Conservation (phyloP, 2,113 vertebrate genomes). For the Deroptyus accipitrinus region DNA sequence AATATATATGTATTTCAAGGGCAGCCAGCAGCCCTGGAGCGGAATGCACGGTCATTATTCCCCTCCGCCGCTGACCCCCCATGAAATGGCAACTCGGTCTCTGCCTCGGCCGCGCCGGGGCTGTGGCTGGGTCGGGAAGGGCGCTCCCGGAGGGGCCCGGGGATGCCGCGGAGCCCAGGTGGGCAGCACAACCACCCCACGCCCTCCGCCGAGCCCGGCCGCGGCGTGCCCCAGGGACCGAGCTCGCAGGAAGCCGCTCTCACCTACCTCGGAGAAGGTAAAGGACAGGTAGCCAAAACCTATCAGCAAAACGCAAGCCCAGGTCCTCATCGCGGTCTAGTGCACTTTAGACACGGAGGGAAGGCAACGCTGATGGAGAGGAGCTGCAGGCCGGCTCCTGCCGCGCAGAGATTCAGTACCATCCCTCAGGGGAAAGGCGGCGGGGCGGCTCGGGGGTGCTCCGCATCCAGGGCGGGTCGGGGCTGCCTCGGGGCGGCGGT, state of each 20-base stretch:
- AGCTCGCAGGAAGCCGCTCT: background rate
- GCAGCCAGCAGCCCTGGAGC: background rate
- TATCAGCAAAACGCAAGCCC: slow-evolving; percentile 85
- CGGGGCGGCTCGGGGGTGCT: slow-evolving; percentile 64
- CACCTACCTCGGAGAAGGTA: slow-evolving; percentile 87
- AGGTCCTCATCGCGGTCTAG: slow-evolving; percentile 92
- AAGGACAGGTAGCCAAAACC: slow-evolving; percentile 89
- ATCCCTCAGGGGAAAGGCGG: slow-evolving; percentile 86
- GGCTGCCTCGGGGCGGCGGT: slow-evolving; percentile 52
- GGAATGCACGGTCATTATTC: slow-evolving; percentile 14
- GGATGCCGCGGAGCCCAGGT: slow-evolving; percentile 3
- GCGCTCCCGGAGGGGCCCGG: background rate
- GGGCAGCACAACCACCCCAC: background rate
- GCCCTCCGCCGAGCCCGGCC: background rate
- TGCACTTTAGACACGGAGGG: slow-evolving; percentile 75
- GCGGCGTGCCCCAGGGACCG: background rate
- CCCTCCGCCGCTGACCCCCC: background rate
- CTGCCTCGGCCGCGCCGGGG: background rate
- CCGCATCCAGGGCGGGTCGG: slow-evolving; percentile 65
- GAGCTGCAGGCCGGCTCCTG: slow-evolving; percentile 90
- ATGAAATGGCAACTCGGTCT: background rate
- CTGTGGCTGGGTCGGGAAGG: background rate
- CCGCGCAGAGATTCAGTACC: slow-evolving; percentile 85
- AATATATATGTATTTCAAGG: background rate
- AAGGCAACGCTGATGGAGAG: slow-evolving; percentile 80